Evolutionary conservation across 2,888 invertebrate species (phyloP), one percentile per base, ranked within the genome.

Genomic region (Gisinianus flammeolus): DNA sequence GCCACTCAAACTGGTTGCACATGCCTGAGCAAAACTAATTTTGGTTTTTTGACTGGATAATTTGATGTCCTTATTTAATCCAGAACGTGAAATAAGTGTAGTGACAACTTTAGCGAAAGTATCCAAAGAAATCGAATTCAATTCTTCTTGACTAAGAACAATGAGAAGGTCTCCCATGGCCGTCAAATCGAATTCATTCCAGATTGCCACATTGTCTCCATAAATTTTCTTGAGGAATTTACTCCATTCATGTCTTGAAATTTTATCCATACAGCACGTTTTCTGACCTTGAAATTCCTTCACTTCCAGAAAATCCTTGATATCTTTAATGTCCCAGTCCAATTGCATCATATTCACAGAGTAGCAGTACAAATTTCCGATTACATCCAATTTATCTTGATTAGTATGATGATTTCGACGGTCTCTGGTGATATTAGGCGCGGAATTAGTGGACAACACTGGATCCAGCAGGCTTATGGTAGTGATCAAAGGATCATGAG

Each of bases 341-440:
- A 35, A 19, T n/a, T 35, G 16, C 0, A 77, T 80, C 12, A 69
- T 67, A 52, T 81, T 72, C 0, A 83, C 33, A 19, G 82, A 79
- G 70, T 83, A 84, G 71, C 83, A 84, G 22, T 81, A 66, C 4
- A 84, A 68, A 68, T 80, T 83, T 52, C 83, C 83, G 71, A 84
- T 76, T 33, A 35, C 77, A 44, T 79, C 77, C 22, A 81, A n/a
- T n/a, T 28, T 44, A 44, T 16, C 31, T 24, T n/a, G 67, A 67
- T 16, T 44, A 28, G 62, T 28, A 33, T 73, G 78, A 52, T 31
- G 64, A 56, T 24, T 24, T n/a, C 54, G 44, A 16, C 70, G n/a
- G 5, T 52, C 22, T 52, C 33, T 35, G 22, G n/a, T n/a, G n/a
- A n/a, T n/a, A n/a, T n/a, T n/a, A n/a, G n/a, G n/a, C n/a, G n/a